phyloP scores from a whole-genome alignment of 2,113 vertebrate species.

The Poeciliopsis turrubarensis region DNA sequence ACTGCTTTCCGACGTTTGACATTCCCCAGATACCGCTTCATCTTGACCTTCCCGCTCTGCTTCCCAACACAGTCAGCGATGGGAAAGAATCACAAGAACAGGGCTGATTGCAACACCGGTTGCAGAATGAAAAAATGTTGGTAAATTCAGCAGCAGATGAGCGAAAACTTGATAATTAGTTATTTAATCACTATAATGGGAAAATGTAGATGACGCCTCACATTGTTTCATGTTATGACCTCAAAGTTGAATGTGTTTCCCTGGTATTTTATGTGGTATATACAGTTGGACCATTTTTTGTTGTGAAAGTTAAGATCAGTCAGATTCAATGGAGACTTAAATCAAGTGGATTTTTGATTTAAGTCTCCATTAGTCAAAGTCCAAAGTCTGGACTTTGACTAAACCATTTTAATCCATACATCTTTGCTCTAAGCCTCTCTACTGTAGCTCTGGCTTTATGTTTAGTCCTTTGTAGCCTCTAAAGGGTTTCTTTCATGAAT shows the following conservation, averaged over 20 bases:
- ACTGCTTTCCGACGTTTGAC: slow-evolving; percentile 33
- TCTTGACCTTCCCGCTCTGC: slow-evolving; percentile 34
- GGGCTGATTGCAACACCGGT: neutral
- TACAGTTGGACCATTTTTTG: neutral
- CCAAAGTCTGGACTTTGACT: neutral
- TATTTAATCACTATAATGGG: too few species aligned
- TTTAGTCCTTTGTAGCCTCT: neutral
- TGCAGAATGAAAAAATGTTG: neutral
- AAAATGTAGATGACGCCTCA: too few species aligned
- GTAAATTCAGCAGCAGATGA: too few species aligned
- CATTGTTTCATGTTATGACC: too few species aligned
- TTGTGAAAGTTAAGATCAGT: neutral
- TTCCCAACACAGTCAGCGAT: slow-evolving; percentile 25
- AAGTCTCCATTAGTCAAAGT: neutral
- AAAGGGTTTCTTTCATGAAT: too few species aligned
- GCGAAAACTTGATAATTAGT: too few species aligned
- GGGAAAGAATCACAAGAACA: slow-evolving; percentile 28
- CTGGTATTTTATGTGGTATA: too few species aligned
- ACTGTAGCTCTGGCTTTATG: neutral
- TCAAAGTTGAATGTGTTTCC: too few species aligned
- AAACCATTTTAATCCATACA: neutral
- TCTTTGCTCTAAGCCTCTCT: neutral
- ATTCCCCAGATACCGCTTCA: slow-evolving; percentile 39
- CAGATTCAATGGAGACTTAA: neutral
- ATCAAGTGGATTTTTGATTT: neutral